These are phyloP conservation scores for Cordilura impudica DNA, from an alignment of 2,888 invertebrate genomes.

Conservation along the genomic window DNA sequence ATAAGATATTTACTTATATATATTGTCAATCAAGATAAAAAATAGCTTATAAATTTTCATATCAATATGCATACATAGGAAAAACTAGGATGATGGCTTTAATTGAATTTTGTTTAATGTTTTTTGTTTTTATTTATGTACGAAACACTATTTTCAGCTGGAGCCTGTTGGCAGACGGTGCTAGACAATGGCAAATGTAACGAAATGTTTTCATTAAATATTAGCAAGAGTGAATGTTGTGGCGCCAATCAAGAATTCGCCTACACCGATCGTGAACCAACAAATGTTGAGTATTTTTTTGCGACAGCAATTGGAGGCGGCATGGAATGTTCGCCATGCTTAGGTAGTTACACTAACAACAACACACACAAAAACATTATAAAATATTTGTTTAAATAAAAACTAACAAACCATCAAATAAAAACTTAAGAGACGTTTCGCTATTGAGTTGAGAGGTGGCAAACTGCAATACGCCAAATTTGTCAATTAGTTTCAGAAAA, in stretches of 20 bases:
- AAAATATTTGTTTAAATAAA: not conserved
- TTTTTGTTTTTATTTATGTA: not conserved
- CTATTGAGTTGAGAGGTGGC: not conserved
- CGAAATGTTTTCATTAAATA: slow-evolving; percentile 86
- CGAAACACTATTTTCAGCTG: slow-evolving; percentile 79
- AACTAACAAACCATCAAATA: not conserved
- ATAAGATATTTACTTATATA: no score
- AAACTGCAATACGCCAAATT: not conserved
- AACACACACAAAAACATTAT: not conserved
- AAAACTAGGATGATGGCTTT: no score
- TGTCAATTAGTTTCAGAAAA: no score
- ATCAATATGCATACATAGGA: no score
- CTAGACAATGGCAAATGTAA: slow-evolving; percentile 90
- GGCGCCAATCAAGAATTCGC: slow-evolving; percentile 77
- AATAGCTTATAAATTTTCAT: no score
- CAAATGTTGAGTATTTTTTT: slow-evolving; percentile 77
- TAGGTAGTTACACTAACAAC: slow-evolving; percentile 68
- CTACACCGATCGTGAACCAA: slow-evolving; percentile 76
- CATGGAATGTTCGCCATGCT: slow-evolving; percentile 76
- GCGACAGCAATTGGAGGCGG: slow-evolving; percentile 76
- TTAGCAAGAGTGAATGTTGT: slow-evolving; percentile 89
- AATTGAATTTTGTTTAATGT: no score
- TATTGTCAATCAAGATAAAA: no score
- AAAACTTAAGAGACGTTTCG: not conserved
- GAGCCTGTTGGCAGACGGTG: slow-evolving; percentile 92